Base-by-base conservation (phyloP, 2,888 invertebrate species). In the Linyphia triangularis region DNA sequence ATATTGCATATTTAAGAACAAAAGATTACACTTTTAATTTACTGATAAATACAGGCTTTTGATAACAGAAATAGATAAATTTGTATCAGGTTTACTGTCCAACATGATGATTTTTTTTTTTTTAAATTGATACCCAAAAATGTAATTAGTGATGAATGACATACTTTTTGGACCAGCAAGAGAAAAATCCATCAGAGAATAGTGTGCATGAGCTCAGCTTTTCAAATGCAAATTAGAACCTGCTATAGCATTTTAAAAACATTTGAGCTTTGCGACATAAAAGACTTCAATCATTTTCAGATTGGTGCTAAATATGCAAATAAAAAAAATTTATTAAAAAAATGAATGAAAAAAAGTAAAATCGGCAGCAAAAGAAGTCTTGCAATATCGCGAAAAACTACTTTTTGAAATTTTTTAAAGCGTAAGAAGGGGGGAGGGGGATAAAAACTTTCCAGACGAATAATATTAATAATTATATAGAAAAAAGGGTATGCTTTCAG, bases 361-460 rank as follows among this genome's bases (percentile, higher is more conserved):
- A n/a, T n/a, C n/a, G n/a, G n/a, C n/a, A 16, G 51, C 33, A 3
- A n/a, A 6, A 51, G 13, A 51, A 51, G 16, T 51, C 51, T 9
- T n/a, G 51, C 5, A 16, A 7, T n/a, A n/a, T 6, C n/a, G 16
- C 5, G n/a, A 51, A 43, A 43, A 43, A n/a, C n/a, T n/a, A n/a
- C n/a, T n/a, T n/a, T n/a, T n/a, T n/a, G n/a, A n/a, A 16, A 51
- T n/a, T n/a, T 13, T n/a, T 0, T 16, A 10, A 13, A 51, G 51
- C 51, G 13, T 51, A 33, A 9, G 9, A 67, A 19, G 24, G 33
- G 28, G 67, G 26, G 9, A 67, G 33, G 24, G 33, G 28, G 67
- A 43, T 19, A 78, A 78, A 63, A 69, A 33, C 43, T 83, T 72
- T 73, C 73, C 28, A 75, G 65, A 79, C 78, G 78, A 67, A 79